Base-by-base conservation (phyloP, 2,113 vertebrate genomes). In the Salvelinus namaycush region DNA sequence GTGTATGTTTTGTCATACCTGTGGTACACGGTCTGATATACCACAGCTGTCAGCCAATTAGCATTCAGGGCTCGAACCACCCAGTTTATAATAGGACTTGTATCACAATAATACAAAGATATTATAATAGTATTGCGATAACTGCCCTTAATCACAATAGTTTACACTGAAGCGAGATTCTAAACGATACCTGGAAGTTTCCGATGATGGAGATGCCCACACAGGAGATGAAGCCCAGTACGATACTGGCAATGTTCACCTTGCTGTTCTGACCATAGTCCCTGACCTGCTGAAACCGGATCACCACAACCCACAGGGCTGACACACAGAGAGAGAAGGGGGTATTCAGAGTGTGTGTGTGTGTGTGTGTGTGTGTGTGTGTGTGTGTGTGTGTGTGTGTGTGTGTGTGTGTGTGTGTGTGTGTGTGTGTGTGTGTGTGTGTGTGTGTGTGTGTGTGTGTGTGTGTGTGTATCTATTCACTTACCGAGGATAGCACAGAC, bases 171-270 rank as follows among this genome's bases (percentile, higher is more conserved):
- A 44, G 39, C 51, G 7, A 73, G 20, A 18, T 44, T 44, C 48
- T n/a, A 29, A 64, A 13, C n/a, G 3, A n/a, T 81, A 96, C 95
- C 94, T 96, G 95, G 73, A 96, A 95, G 78, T 95, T 96, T 44
- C 92, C 93, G 3, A 93, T 78, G 16, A 96, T 0, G 2, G 95
- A 95, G 39, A 94, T 88, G 13, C 93, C 95, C 9, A 90, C 1
- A 13, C 87, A 87, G 20, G 92, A 94, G 75, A 94, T 76, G 51
- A 94, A 84, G 0, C 94, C 96, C 1, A 90, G 70, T 54, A 93
- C 75, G 27, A 95, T 81, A 51, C 91, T 86, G 59, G 79, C 51
- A 9, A 76, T 84, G 78, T 96, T 96, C 65, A 79, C 78, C 44
- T 77, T 71, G 48, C 83, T 88, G 5, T 82, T 68, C 65, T 80